Evolutionary conservation across 2,113 vertebrate species (phyloP).

Genomic region (Bufo gargarizans): DNA sequence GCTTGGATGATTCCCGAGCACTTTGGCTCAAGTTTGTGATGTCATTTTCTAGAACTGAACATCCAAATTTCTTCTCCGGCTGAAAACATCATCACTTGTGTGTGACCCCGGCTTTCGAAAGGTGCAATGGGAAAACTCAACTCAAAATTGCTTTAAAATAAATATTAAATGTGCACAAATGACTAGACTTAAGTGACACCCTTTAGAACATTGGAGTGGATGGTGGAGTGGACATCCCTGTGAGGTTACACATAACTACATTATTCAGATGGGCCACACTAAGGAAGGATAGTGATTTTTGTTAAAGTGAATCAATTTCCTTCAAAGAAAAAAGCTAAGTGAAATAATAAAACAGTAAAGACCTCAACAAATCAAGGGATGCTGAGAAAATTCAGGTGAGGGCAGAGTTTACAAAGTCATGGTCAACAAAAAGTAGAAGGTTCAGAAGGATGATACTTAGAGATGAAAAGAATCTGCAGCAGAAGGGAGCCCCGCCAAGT

Average conservation of each 20-base stretch:
- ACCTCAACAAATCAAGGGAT: neutral
- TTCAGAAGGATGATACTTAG: too few species aligned
- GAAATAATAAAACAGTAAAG: neutral
- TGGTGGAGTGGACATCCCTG: neutral
- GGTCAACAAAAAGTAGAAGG: too few species aligned
- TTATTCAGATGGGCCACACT: neutral
- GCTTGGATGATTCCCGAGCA: neutral
- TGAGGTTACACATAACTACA: neutral
- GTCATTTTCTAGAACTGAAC: conserved; percentile 1
- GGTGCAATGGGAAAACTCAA: neutral
- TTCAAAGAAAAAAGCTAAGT: neutral
- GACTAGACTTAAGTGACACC: neutral
- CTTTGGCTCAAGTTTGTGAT: neutral
- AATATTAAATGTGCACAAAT: conserved; percentile 3
- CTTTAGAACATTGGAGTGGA: neutral
- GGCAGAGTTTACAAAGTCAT: too few species aligned
- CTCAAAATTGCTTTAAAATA: neutral
- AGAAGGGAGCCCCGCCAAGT: too few species aligned
- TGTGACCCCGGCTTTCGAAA: neutral
- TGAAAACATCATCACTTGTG: neutral
- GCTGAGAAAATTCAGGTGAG: too few species aligned
- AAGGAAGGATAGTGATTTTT: neutral
- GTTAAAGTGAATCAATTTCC: neutral
- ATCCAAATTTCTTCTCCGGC: neutral
- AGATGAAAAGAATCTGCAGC: too few species aligned